Conservation (phyloP, 2,113 vertebrate genomes). For the Rhinogobius similis region DNA sequence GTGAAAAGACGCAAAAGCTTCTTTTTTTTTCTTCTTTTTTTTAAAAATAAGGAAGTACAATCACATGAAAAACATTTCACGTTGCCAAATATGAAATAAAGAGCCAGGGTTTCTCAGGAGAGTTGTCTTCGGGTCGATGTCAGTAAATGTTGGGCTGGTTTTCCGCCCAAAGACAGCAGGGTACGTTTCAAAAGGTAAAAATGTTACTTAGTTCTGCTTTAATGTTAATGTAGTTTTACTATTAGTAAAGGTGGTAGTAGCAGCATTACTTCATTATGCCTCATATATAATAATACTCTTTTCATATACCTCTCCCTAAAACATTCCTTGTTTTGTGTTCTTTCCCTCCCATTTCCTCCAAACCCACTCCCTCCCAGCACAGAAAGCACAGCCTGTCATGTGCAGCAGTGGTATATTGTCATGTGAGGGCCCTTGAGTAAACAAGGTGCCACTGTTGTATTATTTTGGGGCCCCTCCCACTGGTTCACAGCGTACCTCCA, state of each 20-base stretch:
- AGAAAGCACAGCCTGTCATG: slow-evolving; percentile 53
- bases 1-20: no score
- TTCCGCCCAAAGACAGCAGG: no score
- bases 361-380: slow-evolving; percentile 49
- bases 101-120: no score
- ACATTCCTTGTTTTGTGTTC: slow-evolving; percentile 67
- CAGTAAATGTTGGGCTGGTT: no score
- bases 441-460: slow-evolving; percentile 57
- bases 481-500: slow-evolving; percentile 49
- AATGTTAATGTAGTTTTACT: background rate
- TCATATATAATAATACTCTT: no score
- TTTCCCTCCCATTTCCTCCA: slow-evolving; percentile 50
- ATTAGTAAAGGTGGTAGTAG: background rate
- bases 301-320: slow-evolving; percentile 35
- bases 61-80: no score
- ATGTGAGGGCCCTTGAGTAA: slow-evolving; percentile 68
- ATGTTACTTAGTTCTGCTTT: no score
- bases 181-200: no score
- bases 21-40: no score
- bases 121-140: no score
- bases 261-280: background rate
- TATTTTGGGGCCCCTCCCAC: slow-evolving; percentile 60
- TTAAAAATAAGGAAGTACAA: no score
- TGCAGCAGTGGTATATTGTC: slow-evolving; percentile 55
- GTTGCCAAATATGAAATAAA: no score